phyloP scores from a whole-genome alignment of 2,113 vertebrate species.

The Hirundichthys speculiger region DNA sequence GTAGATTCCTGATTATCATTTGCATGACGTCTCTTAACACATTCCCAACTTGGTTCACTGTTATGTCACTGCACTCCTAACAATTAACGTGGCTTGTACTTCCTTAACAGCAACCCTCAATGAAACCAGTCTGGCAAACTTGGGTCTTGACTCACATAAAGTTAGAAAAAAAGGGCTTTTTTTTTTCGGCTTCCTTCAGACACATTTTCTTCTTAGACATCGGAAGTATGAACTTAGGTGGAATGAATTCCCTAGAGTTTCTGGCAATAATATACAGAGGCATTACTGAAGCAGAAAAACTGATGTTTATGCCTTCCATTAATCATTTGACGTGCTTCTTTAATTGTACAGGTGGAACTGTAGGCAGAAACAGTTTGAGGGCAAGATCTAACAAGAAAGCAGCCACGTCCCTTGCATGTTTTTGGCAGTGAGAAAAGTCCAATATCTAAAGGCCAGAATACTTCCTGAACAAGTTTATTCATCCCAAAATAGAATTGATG shows the following conservation, averaged over 20 bases:
- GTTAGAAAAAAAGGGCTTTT: neutral
- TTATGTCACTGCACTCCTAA: conserved; percentile 14
- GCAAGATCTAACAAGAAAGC: conserved; percentile 72
- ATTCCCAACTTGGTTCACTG: conserved; percentile 42
- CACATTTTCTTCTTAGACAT: conserved; percentile 19
- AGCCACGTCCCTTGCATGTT: conserved; percentile 43
- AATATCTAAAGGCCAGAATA: conserved; percentile 44
- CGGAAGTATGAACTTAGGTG: conserved; percentile 40
- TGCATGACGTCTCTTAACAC: conserved; percentile 44
- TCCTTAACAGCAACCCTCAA: conserved; percentile 14
- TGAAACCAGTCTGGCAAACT: conserved; percentile 1
- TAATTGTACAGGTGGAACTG: conserved; percentile 64
- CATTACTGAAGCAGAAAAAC: conserved; percentile 61
- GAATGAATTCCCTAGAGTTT: conserved; percentile 34
- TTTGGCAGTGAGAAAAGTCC: conserved; percentile 38
- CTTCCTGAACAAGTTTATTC: conserved; percentile 46
- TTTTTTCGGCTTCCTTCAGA: neutral
- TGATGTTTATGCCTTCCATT: conserved; percentile 58
- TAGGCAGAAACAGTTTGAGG: conserved; percentile 45
- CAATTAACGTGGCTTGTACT: conserved; percentile 25
- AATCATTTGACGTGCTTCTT: conserved; percentile 56
- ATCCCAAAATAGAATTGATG: conserved; percentile 51
- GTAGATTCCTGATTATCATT: conserved; percentile 40
- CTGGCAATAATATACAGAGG: conserved; percentile 30
- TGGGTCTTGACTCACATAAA: neutral